Percentiles rank a stretch among this genome's conserved stretches.
phyloP scores from a whole-genome alignment of 2,113 vertebrate species.

The Pseudorasbora parva region DNA sequence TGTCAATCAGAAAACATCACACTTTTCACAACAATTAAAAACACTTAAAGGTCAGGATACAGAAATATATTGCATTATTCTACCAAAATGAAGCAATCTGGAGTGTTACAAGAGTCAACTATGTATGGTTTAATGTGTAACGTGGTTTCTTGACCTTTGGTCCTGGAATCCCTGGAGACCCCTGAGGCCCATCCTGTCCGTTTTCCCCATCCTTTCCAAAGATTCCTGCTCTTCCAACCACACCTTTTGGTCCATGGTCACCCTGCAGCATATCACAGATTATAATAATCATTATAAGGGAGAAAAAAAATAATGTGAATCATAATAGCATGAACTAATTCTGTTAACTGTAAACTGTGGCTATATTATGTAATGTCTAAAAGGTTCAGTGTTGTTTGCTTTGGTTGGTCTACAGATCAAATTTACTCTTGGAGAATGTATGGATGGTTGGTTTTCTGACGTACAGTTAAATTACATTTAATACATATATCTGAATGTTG shows the following conservation, averaged over 20 bases:
- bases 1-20: background rate
- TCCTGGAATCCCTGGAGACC: conserved; percentile 75
- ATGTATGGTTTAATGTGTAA: background rate
- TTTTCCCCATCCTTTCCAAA: conserved; percentile 78
- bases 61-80: background rate
- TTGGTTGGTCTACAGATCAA: background rate
- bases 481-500: background rate
- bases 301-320: background rate
- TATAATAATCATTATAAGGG: too few species aligned
- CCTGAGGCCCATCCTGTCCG: conserved; percentile 79
- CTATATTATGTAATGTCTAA: background rate
- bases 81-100: background rate
- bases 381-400: background rate
- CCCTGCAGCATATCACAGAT: conserved; percentile 72
- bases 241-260: conserved; percentile 74
- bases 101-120: background rate
- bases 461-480: background rate
- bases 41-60: background rate
- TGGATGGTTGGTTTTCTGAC: background rate
- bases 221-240: conserved; percentile 74
- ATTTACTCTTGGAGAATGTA: background rate
- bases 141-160: conserved; percentile 70
- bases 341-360: background rate
- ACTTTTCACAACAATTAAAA: background rate
- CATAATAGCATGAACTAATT: background rate